Conservation (phyloP, 2,113 vertebrate genomes). For the Colistium nudipinnis region DNA sequence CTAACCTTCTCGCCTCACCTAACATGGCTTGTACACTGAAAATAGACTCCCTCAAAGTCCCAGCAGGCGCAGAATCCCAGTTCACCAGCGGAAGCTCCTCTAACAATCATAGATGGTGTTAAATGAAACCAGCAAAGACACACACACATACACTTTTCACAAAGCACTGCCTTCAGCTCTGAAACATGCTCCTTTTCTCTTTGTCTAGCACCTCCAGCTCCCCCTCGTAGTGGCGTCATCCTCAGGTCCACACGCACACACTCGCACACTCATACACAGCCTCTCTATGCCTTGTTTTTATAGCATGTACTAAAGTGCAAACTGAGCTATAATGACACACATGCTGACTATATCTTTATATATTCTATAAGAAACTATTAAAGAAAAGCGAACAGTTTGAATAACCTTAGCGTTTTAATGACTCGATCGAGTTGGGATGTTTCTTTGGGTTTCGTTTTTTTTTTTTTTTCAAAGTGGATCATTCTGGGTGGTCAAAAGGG, state of each 20-base stretch:
- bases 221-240: conserved; percentile 25
- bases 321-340: conserved; percentile 75
- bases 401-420: conserved; percentile 72
- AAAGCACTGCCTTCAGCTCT: conserved; percentile 70
- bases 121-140: conserved; percentile 74
- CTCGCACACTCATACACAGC: conserved; percentile 41
- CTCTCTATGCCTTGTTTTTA: conserved; percentile 82
- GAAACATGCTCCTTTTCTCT: conserved; percentile 28
- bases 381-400: conserved; percentile 70
- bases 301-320: conserved; percentile 76
- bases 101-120: conserved; percentile 72
- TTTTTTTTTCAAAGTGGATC: conserved; percentile 54
- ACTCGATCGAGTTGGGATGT: conserved; percentile 65
- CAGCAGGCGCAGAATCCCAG: conserved; percentile 49
- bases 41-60: conserved; percentile 36
- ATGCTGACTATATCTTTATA: conserved; percentile 77
- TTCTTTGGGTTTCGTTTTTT: conserved; percentile 25
- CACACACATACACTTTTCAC: conserved; percentile 19
- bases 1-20: conserved; percentile 47
- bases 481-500: conserved; percentile 28
- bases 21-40: conserved; percentile 55
- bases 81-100: conserved; percentile 73
- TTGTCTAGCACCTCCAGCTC: conserved; percentile 29
- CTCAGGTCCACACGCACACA: conserved; percentile 14
- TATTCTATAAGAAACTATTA: conserved; percentile 73